phyloP scores from a whole-genome alignment of 2,113 vertebrate genomes.

The Zosterops hypoxanthus region DNA sequence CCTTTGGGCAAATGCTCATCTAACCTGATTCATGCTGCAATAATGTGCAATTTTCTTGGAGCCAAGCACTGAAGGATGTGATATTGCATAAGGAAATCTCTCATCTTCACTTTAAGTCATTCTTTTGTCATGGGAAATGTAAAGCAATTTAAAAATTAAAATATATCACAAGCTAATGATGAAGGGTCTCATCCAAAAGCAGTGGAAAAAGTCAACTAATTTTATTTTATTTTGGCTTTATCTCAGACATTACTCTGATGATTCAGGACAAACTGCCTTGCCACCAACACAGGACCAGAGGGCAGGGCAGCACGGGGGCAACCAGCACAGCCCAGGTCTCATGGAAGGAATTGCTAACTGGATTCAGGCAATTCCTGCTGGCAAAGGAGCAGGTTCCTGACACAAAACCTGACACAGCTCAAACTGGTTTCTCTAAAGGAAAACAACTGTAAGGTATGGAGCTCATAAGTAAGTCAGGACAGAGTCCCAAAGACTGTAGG shows the following conservation, averaged over 20 bases:
- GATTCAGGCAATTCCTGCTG: neutral
- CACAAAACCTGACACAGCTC: neutral
- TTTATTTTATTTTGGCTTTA: neutral
- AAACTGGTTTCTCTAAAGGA: neutral
- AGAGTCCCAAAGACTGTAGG: neutral
- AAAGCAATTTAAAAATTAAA: constrained; percentile 18
- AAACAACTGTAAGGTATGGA: constrained; percentile 17
- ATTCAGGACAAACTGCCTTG: neutral
- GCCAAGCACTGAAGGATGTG: neutral
- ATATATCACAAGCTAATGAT: neutral
- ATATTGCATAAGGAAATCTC: neutral
- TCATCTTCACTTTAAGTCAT: neutral
- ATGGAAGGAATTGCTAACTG: neutral
- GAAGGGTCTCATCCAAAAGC: neutral
- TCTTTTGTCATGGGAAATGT: constrained; percentile 3
- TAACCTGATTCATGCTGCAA: neutral
- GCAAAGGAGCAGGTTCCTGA: neutral
- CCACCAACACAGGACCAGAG: neutral
- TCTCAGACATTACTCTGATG: neutral
- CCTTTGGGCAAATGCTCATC: neutral
- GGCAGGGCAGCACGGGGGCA: neutral
- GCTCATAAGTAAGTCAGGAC: constrained; percentile 3
- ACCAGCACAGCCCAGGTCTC: neutral
- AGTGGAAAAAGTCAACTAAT: neutral
- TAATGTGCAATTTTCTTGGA: neutral